Conservation (phyloP, 2,888 invertebrate species). For the Andrena bicolor region DNA sequence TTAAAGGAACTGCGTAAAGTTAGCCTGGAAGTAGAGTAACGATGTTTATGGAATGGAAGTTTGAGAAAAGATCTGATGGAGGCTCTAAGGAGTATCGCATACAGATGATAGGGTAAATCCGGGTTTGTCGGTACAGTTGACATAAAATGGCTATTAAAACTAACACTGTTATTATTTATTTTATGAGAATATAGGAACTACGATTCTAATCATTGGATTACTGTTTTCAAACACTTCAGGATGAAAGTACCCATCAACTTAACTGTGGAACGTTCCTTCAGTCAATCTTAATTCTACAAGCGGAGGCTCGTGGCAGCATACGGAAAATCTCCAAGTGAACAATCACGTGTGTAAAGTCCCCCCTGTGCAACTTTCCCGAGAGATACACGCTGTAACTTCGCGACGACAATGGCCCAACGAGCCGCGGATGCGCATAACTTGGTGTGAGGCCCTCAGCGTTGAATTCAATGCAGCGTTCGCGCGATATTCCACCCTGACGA, state of each 20-base stretch:
- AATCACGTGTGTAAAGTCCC: constrained; percentile 21
- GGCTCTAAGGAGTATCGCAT: too few relatives aligned
- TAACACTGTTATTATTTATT: too few relatives aligned
- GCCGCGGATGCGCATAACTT: constrained; percentile 39
- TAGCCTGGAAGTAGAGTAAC: neutral
- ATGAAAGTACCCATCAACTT: too few relatives aligned
- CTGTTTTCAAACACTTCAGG: too few relatives aligned
- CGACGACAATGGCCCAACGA: constrained; percentile 37
- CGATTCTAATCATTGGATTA: too few relatives aligned
- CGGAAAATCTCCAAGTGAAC: neutral
- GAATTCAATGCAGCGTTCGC: constrained; percentile 41
- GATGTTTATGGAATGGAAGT: neutral
- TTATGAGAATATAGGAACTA: too few relatives aligned
- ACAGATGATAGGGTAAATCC: too few relatives aligned
- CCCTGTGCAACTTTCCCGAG: constrained; percentile 17
- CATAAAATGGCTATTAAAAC: too few relatives aligned
- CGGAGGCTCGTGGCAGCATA: neutral
- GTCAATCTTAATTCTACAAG: neutral
- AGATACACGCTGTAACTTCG: constrained; percentile 39
- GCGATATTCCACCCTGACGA: constrained; percentile 26
- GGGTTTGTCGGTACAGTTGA: too few relatives aligned
- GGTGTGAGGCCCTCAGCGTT: constrained; percentile 42
- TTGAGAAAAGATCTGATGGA: too few relatives aligned
- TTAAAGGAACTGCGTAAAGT: neutral
- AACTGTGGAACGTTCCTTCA: too few relatives aligned